These are phyloP conservation scores for Dermolepida albohirtum DNA, from an alignment of 2,888 invertebrate genomes.

Conservation along the genomic window DNA sequence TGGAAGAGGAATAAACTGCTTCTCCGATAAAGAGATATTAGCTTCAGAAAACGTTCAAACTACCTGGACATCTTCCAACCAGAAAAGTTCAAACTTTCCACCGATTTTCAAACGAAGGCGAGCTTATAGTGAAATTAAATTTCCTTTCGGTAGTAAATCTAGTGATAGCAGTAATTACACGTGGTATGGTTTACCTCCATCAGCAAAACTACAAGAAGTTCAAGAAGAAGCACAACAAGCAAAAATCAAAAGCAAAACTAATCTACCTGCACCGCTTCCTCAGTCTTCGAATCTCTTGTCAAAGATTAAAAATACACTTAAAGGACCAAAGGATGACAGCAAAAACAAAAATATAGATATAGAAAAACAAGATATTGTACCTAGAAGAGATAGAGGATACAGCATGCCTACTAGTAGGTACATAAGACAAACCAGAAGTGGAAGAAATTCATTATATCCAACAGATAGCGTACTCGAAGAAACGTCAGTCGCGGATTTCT, in stretches of 20 bases:
- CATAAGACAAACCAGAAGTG: slow-evolving; percentile 50
- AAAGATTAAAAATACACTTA: slow-evolving; percentile 52
- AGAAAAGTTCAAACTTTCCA: slow-evolving; percentile 61
- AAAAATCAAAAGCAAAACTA: slow-evolving; percentile 48
- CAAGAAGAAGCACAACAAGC: slow-evolving; percentile 52
- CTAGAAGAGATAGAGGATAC: slow-evolving; percentile 65
- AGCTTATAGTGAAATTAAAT: slow-evolving; percentile 71
- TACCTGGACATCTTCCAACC: slow-evolving; percentile 65
- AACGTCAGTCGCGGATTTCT: slow-evolving; percentile 84
- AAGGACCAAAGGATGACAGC: slow-evolving; percentile 47
- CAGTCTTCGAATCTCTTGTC: slow-evolving; percentile 50
- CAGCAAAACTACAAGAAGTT: slow-evolving; percentile 70
- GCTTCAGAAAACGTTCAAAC: slow-evolving; percentile 71
- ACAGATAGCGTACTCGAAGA: slow-evolving; percentile 77
- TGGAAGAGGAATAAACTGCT: slow-evolving; percentile 73
- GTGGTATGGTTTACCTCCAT: slow-evolving; percentile 77
- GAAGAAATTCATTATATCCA: slow-evolving; percentile 50
- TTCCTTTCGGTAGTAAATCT: slow-evolving; percentile 61
- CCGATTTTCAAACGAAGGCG: slow-evolving; percentile 67
- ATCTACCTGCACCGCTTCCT: slow-evolving; percentile 43
- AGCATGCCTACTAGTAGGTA: slow-evolving; percentile 48
- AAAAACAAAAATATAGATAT: slow-evolving; percentile 51
- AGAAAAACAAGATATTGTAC: slow-evolving; percentile 61
- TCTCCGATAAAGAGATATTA: slow-evolving; percentile 80
- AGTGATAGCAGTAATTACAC: slow-evolving; percentile 66